A percentile compares a stretch with the other conserved stretches of the same genome.
Conservation (phyloP, 2,113 vertebrate genomes). For the Condylura cristata region DNA sequence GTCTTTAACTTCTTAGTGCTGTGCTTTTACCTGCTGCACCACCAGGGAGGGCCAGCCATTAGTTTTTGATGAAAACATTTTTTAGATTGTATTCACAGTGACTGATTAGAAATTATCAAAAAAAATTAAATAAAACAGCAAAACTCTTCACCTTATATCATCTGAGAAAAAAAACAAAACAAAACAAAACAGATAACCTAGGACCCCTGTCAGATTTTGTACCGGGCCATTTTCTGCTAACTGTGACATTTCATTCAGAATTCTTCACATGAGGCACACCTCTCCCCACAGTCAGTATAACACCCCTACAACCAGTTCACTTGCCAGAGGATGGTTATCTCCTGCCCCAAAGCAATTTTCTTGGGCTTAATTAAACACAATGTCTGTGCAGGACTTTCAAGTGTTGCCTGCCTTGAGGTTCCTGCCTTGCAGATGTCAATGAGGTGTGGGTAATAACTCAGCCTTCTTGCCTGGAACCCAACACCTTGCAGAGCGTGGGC, state of each 20-base stretch:
- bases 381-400: background rate
- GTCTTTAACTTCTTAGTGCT: too few relatives aligned
- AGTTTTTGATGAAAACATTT: background rate
- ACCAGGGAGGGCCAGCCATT: too few relatives aligned
- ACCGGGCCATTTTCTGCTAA: background rate
- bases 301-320: too few relatives aligned
- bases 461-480: background rate
- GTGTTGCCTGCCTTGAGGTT: background rate
- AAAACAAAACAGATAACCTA: background rate
- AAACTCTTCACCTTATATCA: background rate
- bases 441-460: background rate
- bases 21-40: too few relatives aligned
- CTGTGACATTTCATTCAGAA: background rate
- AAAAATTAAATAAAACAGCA: background rate
- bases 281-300: background rate
- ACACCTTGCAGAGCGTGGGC: background rate
- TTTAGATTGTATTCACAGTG: background rate
- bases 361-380: background rate
- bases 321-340: background rate
- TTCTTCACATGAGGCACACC: background rate
- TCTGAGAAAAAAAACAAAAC: background rate
- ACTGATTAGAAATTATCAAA: conserved; percentile 1
- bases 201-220: background rate
- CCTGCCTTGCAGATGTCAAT: background rate
- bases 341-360: background rate